Evolutionary conservation across 1,140 invertebrate species (phyloP), one percentile per base, ranked within the genome.

Genomic region (Drosophila melanica): DNA sequence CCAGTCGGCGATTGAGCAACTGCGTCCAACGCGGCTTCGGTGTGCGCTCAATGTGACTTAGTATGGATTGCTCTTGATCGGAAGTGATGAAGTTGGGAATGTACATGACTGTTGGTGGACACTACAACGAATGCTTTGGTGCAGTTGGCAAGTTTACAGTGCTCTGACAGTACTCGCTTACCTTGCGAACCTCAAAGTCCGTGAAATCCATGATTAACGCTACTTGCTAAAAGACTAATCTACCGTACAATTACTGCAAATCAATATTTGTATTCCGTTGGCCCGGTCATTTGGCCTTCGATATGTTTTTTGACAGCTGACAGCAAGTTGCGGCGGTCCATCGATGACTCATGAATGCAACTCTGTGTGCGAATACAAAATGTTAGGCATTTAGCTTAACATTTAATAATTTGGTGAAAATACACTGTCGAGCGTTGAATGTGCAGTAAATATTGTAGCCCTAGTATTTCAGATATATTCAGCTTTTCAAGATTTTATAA

Each of bases 11-110:
- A 91, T 99, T 96, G 18, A 95, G 95, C 30, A 99, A 93, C 90
- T 97, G 96, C 4, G 97, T 98, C 98, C 98, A 99, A 92, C 99
- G 99, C 37, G 98, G 98, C 92, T 97, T 96, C 7, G 98, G 98
- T 20, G 95, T 95, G 50, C 93, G 92, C 90, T 98, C 95, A 11
- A 99, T 95, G 69, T 94, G 93, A 48, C 94, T 93, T 37, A 96
- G 90, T 64, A 99, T 94, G 27, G 93, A 89, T 42, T 93, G 90
- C 92, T 99, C 98, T 92, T 99, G 97, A 66, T 94, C 94, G 77
- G 93, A 92, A 5, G 94, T 96, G 67, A 99, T 96, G 90, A 98
- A 99, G 89, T 99, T 95, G 11, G 97, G 96, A 92, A 99, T 95
- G 92, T 99, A 99, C 92, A 95, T 96, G 12, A 96, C 95, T 39